These are phyloP conservation scores for Ranitomeya variabilis DNA, from an alignment of 2,113 vertebrate genomes.

Conservation along the genomic window DNA sequence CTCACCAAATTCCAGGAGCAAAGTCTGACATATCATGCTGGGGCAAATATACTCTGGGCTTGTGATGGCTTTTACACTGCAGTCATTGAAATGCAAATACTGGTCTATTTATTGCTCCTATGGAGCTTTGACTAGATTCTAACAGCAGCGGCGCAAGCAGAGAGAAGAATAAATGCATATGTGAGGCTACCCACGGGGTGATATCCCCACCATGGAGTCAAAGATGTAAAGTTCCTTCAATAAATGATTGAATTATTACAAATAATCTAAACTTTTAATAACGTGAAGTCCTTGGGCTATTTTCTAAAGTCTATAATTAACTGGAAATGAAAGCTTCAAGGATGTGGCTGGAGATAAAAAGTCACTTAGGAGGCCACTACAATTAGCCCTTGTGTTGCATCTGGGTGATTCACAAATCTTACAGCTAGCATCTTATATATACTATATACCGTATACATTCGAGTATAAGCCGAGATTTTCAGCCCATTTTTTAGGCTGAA, in stretches of 20 bases:
- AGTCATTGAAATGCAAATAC: constrained; percentile 45
- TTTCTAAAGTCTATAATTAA: constrained; percentile 47
- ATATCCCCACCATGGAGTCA: not conserved
- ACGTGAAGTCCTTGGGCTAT: constrained; percentile 29
- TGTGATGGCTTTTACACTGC: not conserved
- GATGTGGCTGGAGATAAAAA: constrained; percentile 7
- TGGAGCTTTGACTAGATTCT: constrained; percentile 19
- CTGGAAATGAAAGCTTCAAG: constrained; percentile 26
- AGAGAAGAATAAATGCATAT: not conserved
- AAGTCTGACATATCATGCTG: not conserved
- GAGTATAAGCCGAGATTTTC: no score
- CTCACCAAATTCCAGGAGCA: not conserved
- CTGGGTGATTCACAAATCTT: not conserved
- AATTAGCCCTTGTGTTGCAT: not conserved
- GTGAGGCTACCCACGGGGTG: not conserved
- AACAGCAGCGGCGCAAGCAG: not conserved
- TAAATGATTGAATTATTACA: constrained; percentile 30
- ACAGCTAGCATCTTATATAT: not conserved
- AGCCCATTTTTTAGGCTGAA: no score
- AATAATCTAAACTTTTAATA: constrained; percentile 30
- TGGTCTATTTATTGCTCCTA: not conserved
- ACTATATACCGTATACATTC: no score
- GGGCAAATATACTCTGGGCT: not conserved
- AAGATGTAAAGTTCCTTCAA: constrained; percentile 18
- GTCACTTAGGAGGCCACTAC: not conserved